A percentile compares a stretch with the other conserved stretches of the same genome.
Conservation (phyloP, 2,888 invertebrate genomes). For the Melanchra persicariae region DNA sequence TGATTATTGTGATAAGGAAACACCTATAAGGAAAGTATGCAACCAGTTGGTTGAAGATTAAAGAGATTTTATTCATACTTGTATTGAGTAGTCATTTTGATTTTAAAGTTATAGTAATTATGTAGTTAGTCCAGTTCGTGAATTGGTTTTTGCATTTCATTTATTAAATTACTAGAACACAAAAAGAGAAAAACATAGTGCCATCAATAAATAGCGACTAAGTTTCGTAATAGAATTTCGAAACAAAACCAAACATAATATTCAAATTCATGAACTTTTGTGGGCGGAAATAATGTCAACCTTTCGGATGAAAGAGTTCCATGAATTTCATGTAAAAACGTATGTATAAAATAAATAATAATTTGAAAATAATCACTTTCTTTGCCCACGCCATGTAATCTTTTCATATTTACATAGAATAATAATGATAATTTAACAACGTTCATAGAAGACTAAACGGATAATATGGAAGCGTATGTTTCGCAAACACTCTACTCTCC, state of each 20-base stretch:
- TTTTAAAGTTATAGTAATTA: background rate
- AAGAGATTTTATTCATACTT: background rate
- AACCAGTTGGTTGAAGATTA: background rate
- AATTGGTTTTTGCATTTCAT: background rate
- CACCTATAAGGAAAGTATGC: background rate
- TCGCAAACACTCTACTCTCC: background rate
- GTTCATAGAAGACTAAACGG: background rate
- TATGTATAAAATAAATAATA: constrained; percentile 26
- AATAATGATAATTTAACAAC: background rate
- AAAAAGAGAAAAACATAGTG: background rate
- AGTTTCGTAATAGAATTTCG: background rate
- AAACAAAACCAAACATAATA: constrained; percentile 21
- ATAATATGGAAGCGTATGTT: background rate
- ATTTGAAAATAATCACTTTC: constrained; percentile 18
- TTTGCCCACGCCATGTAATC: background rate
- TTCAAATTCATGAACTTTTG: constrained; percentile 21
- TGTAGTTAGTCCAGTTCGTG: background rate
- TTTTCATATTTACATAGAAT: background rate
- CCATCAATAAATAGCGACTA: background rate
- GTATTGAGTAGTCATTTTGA: background rate
- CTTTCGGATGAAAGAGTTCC: constrained; percentile 21
- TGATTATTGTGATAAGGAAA: constrained; percentile 1
- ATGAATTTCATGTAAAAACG: constrained; percentile 1
- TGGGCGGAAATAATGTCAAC: constrained; percentile 12
- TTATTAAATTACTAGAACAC: background rate